A percentile compares a stretch with the other conserved stretches of the same genome.
Conservation (phyloP, 1,140 invertebrate species). For the Drosophila saltans region DNA sequence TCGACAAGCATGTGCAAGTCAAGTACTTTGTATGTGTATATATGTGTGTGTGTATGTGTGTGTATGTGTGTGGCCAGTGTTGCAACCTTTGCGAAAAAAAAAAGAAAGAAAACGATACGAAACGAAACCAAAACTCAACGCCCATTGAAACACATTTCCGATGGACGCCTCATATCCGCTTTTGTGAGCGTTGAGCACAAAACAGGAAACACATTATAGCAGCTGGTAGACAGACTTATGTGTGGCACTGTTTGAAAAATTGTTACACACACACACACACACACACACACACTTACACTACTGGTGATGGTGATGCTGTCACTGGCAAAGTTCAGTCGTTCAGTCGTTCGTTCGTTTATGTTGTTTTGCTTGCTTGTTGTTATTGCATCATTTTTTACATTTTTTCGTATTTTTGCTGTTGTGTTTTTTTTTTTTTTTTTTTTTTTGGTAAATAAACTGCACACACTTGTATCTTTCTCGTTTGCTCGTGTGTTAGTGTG, state of each 20-base stretch:
- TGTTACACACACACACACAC: constrained; percentile 63
- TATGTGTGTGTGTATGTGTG: constrained; percentile 25
- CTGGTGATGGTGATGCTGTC: constrained; percentile 54
- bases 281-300: constrained; percentile 26
- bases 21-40: constrained; percentile 27
- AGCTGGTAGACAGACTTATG: constrained; percentile 80
- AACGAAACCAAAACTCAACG: constrained; percentile 13
- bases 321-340: constrained; percentile 48
- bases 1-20: constrained; percentile 47
- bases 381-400: constrained; percentile 62
- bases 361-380: constrained; percentile 58
- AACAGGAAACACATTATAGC: constrained; percentile 81
- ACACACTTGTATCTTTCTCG: constrained; percentile 15
- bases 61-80: constrained; percentile 46
- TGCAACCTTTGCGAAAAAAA: constrained; percentile 66
- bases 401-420: constrained; percentile 16
- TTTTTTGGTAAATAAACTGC: constrained; percentile 75
- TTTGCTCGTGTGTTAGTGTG: constrained; percentile 22
- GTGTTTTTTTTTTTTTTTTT: background rate
- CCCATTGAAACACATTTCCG: constrained; percentile 44
- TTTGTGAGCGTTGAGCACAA: constrained; percentile 74
- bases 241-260: constrained; percentile 80
- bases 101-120: constrained; percentile 25
- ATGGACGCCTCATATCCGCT: constrained; percentile 69
- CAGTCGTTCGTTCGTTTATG: constrained; percentile 21